A percentile compares a stretch with the other conserved stretches of the same genome.
Evolutionary conservation across 2,797 vertebrate genomes (phyloP).

Genomic region (Coregonus suidteri): DNA sequence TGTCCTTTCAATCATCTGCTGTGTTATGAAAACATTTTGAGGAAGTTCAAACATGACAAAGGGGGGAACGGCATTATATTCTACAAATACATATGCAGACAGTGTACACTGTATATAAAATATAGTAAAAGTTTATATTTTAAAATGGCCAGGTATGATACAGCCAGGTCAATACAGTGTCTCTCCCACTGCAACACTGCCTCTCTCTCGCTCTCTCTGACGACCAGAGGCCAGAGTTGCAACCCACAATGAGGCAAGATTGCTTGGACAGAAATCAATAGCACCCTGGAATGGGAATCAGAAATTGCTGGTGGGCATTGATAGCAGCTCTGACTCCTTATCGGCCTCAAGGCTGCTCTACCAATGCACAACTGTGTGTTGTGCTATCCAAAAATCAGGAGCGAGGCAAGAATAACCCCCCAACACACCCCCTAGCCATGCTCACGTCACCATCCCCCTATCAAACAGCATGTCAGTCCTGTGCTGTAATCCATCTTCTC

Average conservation of each 20-base stretch:
- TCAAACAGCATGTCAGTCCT: conserved; percentile 70
- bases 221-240: conserved; percentile 77
- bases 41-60: neutral
- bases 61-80: neutral
- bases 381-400: conserved; percentile 74
- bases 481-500: conserved; percentile 82
- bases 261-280: conserved; percentile 89
- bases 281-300: conserved; percentile 76
- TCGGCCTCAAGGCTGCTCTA: conserved; percentile 72
- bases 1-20: neutral
- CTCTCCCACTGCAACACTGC: conserved; percentile 67
- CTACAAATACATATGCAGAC: neutral
- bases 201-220: conserved; percentile 55
- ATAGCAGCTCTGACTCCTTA: conserved; percentile 81
- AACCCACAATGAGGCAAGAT: conserved; percentile 80
- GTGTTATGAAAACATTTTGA: neutral
- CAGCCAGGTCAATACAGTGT: conserved; percentile 54
- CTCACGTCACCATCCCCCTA: conserved; percentile 64
- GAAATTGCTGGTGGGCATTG: conserved; percentile 71
- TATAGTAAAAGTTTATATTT: conserved; percentile 63
- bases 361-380: conserved; percentile 69
- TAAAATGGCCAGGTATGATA: conserved; percentile 57
- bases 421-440: conserved; percentile 66
- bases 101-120: conserved; percentile 53
- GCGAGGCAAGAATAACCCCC: conserved; percentile 58